A percentile compares a stretch with the other conserved stretches of the same genome.
Evolutionary conservation across 2,797 vertebrate species (phyloP).

Genomic region (Corythornis leucogaster): DNA sequence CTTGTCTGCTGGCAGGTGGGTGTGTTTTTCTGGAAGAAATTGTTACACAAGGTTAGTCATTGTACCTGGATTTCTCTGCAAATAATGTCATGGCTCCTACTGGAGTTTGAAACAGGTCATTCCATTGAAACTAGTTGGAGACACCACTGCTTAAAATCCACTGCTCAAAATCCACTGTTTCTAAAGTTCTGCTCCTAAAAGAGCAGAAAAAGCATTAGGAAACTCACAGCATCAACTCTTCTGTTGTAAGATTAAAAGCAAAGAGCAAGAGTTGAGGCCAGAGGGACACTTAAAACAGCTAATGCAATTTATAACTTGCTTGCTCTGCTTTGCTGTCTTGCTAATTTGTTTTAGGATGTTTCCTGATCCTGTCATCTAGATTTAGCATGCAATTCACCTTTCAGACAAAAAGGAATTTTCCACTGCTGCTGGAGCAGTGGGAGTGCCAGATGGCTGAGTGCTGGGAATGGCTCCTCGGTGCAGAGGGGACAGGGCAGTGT

Average conservation of each 20-base stretch:
- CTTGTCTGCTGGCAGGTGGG: not conserved
- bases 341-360: slow-evolving; percentile 44
- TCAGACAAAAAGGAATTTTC: slow-evolving; percentile 40
- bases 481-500: rapidly evolving
- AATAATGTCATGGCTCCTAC: not conserved
- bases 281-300: not conserved
- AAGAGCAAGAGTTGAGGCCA: not conserved
- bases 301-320: slow-evolving; percentile 7
- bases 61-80: not conserved
- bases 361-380: not conserved
- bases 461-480: not conserved
- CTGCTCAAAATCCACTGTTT: not conserved
- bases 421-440: not conserved
- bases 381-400: slow-evolving; percentile 4
- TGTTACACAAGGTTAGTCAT: not conserved
- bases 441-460: slow-evolving; percentile 18
- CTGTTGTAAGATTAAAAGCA: slow-evolving; percentile 13
- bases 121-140: rapidly evolving
- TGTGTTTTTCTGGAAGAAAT: not conserved
- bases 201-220: not conserved
- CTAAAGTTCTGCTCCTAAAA: not conserved
- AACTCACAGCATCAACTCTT: not conserved
- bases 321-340: not conserved
- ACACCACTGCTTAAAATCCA: not conserved
- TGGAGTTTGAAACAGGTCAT: not conserved